Percentiles rank a stretch among this genome's conserved stretches.
These are phyloP conservation scores for Panurus biarmicus DNA, from an alignment of 2,113 vertebrate species.

Conservation along the genomic window DNA sequence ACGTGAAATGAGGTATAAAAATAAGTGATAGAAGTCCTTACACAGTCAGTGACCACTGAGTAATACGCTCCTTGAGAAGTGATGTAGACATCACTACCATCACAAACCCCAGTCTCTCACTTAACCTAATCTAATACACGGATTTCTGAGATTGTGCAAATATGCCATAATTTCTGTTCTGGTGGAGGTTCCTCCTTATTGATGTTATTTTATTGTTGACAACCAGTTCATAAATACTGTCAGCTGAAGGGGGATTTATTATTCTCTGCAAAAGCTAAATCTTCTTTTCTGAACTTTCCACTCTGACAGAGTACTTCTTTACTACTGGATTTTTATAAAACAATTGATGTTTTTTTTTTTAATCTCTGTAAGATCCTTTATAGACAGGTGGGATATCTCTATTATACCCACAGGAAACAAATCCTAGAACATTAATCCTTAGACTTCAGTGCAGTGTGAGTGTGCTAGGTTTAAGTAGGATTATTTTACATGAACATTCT, in stretches of 20 bases:
- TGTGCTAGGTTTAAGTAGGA: not conserved
- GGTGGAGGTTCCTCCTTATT: not conserved
- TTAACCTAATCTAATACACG: not conserved
- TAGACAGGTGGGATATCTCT: not conserved
- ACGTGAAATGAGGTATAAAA: not conserved
- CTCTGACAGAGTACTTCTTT: not conserved
- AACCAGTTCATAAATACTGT: not conserved
- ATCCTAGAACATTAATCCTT: not conserved
- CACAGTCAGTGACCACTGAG: not conserved
- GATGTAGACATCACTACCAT: not conserved
- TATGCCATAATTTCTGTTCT: not conserved
- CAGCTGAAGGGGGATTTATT: not conserved
- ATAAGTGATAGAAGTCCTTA: not conserved
- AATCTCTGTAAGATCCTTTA: not conserved
- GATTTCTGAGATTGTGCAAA: not conserved
- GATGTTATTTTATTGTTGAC: not conserved
- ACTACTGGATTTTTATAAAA: not conserved
- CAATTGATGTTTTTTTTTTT: not conserved
- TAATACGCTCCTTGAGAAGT: not conserved
- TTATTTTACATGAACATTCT: not conserved
- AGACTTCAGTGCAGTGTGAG: not conserved
- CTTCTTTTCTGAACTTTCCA: not conserved
- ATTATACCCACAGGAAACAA: not conserved
- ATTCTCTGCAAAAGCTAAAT: not conserved
- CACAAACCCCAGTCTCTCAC: not conserved